Evolutionary conservation across 1,140 invertebrate genomes (phyloP), one percentile per base, ranked within the genome.

Genomic region (Cyrtorhinus lividipennis): DNA sequence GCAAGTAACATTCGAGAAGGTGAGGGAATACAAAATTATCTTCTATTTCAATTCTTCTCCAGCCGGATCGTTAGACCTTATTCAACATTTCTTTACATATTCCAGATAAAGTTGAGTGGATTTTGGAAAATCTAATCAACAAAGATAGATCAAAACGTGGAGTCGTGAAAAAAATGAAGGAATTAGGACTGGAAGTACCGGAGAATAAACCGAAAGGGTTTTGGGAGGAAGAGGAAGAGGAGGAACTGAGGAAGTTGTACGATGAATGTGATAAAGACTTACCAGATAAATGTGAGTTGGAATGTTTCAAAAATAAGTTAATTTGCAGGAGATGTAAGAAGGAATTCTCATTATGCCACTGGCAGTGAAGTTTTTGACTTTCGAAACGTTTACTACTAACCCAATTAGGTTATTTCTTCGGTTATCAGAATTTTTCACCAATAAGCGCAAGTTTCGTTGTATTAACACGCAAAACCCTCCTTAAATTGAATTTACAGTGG

Each of bases 1-100:
- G 80, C 78, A 62, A 83, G 87, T 59, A 76, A 77, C 59, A 72
- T 76, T 65, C 68, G 75, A 57, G 69, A 73, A 68, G 18, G 48
- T 53, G 48, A 53, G 20, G 30, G n/a, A n/a, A n/a, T n/a, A n/a
- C n/a, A 38, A 38, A 38, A 38, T 38, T 38, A 38, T 15, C 15
- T 38, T 38, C n/a, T n/a, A n/a, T n/a, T n/a, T n/a, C n/a, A n/a
- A n/a, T n/a, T n/a, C n/a, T n/a, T n/a, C n/a, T n/a, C n/a, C n/a
- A n/a, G n/a, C n/a, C n/a, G n/a, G n/a, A n/a, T n/a, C n/a, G n/a
- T n/a, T n/a, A n/a, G n/a, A n/a, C n/a, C n/a, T n/a, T n/a, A n/a
- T n/a, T n/a, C n/a, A n/a, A n/a, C n/a, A n/a, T n/a, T n/a, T n/a
- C n/a, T n/a, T n/a, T n/a, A n/a, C n/a, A n/a, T n/a, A n/a, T n/a